A percentile compares a stretch with the other conserved stretches of the same genome.
These are phyloP conservation scores for Hyaena hyaena DNA, from an alignment of 2,113 vertebrate species.

Conservation along the genomic window DNA sequence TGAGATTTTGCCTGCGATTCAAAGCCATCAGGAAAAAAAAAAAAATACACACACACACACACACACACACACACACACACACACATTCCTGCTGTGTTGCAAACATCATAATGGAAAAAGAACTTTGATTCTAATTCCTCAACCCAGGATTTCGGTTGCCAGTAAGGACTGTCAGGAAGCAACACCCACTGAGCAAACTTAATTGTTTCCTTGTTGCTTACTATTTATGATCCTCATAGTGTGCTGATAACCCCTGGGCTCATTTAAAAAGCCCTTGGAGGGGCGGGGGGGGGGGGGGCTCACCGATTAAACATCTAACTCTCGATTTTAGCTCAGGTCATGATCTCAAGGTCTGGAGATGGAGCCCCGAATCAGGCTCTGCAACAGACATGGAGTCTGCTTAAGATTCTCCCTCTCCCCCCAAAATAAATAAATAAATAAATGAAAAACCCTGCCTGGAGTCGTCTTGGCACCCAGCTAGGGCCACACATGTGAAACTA, in stretches of 20 bases:
- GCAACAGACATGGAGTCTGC: no score
- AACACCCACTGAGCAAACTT: constrained; percentile 21
- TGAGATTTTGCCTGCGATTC: not conserved
- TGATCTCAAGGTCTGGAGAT: no score
- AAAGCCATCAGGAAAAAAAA: not conserved
- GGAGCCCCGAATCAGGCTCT: no score
- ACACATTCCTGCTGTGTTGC: not conserved
- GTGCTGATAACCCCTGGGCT: not conserved
- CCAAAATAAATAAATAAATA: no score
- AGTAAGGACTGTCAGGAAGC: constrained; percentile 24
- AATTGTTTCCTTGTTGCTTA: constrained; percentile 51
- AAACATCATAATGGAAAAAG: constrained; percentile 51
- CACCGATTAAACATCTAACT: no score
- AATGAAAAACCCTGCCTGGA: not conserved
- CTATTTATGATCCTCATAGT: not conserved
- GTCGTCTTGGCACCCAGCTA: not conserved
- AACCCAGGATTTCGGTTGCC: constrained; percentile 14
- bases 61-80: not conserved
- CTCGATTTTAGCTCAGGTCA: no score
- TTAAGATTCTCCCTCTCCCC: no score
- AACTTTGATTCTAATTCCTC: constrained; percentile 46
- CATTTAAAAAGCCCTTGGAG: not conserved
- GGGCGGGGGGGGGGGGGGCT: no score
- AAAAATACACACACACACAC: no score
- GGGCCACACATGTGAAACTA: not conserved